Evolutionary conservation across 1,140 invertebrate species (phyloP), one percentile per base, ranked within the genome.

Genomic region (Drosophila punjabiensis): DNA sequence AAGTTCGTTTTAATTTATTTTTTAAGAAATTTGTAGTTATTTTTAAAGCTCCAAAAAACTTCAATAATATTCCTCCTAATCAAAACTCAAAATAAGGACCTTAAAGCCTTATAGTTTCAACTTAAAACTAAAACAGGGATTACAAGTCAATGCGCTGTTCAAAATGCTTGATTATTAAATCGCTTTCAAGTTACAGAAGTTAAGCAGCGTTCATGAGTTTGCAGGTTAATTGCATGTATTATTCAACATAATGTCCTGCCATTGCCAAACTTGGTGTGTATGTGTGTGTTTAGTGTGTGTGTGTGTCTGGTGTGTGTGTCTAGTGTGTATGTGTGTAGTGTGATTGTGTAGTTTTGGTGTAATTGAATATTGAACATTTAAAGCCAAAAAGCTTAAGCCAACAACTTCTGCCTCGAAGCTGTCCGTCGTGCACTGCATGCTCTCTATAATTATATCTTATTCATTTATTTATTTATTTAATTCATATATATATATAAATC

Each of bases 281-380:
- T 35, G 13, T 35, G 11, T 52, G 11, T 14, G 45, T 43, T 1
- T 24, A 24, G 41, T 45, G 43, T 32, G n/a, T 33, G 5, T 18
- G n/a, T 55, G 52, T 55, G 41, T 41, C 6, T 41, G 7, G 16
- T 32, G 5, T 18, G 10, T 11, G 16, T 32, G 5, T 18, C 5
- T 11, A 10, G 6, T 45, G 47, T 28, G 28, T n/a, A n/a, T 35
- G 52, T 18, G 11, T 37, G 4, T 20, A n/a, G 50, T 55, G 32
- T 55, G 52, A 18, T 9, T 55, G 53, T 56, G 53, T 24, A 24
- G n/a, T 37, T n/a, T 24, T 4, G 55, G 55, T 56, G 35, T 74
- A 74, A 71, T 71, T 74, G 64, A 76, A 76, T 41, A 74, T 74
- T 74, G 64, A 76, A 76, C 48, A 76, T 63, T 76, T 39, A 56